Conservation (phyloP, 1,140 invertebrate species). For the Zaprionus ornatus region DNA sequence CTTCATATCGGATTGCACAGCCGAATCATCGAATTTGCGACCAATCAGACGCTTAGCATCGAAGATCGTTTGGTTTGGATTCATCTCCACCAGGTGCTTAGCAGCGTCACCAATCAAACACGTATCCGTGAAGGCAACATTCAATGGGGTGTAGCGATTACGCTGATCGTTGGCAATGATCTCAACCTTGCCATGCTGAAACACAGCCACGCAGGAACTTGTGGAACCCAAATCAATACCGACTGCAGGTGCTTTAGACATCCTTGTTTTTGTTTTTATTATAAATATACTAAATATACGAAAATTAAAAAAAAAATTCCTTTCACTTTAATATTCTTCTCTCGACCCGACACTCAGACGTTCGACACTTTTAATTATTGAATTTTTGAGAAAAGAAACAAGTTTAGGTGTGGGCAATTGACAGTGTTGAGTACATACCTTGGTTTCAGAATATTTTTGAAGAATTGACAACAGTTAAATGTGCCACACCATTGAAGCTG, state of each 20-base stretch:
- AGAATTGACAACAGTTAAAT: no score
- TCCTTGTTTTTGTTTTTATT: no score
- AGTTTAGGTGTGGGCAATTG: no score
- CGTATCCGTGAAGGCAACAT: slow-evolving; percentile 98
- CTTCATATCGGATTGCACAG: slow-evolving; percentile 97
- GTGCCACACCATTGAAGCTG: slow-evolving; percentile 20
- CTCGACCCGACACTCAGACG: no score
- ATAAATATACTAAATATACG: no score
- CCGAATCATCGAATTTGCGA: slow-evolving; percentile 94
- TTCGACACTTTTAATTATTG: no score
- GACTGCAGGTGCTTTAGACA: slow-evolving; percentile 93
- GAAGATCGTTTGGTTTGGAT: slow-evolving; percentile 98
- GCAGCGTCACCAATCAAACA: slow-evolving; percentile 98
- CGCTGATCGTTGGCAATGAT: slow-evolving; percentile 99
- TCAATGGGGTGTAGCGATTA: slow-evolving; percentile 98
- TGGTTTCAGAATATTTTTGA: no score
- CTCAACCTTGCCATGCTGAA: slow-evolving; percentile 97
- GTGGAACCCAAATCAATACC: slow-evolving; percentile 96
- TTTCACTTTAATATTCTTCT: no score
- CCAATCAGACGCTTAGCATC: slow-evolving; percentile 97
- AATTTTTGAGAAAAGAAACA: no score
- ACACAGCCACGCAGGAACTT: slow-evolving; percentile 95
- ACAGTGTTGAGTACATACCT: no score
- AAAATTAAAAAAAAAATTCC: no score
- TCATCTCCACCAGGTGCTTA: slow-evolving; percentile 97